Evolutionary conservation across 1,140 invertebrate genomes (phyloP), one percentile per base, ranked within the genome.

Genomic region (Eulimnadia texana): DNA sequence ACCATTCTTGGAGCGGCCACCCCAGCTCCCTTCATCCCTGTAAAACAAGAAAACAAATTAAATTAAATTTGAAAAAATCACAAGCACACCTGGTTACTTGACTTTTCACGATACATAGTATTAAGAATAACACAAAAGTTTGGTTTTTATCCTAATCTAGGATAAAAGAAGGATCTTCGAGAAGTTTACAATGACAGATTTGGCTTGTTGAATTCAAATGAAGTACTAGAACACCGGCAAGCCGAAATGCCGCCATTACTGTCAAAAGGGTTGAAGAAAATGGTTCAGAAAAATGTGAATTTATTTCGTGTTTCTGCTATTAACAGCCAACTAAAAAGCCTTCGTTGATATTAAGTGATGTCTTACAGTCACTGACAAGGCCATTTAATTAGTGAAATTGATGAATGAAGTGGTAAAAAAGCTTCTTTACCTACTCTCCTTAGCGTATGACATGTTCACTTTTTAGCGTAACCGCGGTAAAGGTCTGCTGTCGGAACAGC

Each of bases 1-100:
- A 22, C 60, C 60, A 47, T 61, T 61, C 60, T 61, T 61, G 50
- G 60, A 58, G 42, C 55, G 55, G 24, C 55, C 55, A 33, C 55
- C 24, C 55, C 55, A 58, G 42, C 55, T n/a, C n/a, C n/a, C 42
- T 33, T 58, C 24, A 9, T 58, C 55, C 22, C 55, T 58, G 23
- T 58, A 3, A n/a, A n/a, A n/a, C n/a, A n/a, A n/a, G n/a, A n/a
- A n/a, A n/a, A n/a, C n/a, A n/a, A n/a, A n/a, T n/a, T n/a, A n/a
- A n/a, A n/a, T n/a, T n/a, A n/a, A n/a, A n/a, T n/a, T n/a, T n/a
- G n/a, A n/a, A n/a, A n/a, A n/a, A n/a, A n/a, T n/a, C n/a, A n/a
- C n/a, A n/a, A n/a, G n/a, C n/a, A n/a, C n/a, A n/a, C n/a, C n/a
- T n/a, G n/a, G n/a, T n/a, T n/a, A n/a, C n/a, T n/a, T n/a, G n/a